These are phyloP conservation scores for Drosophila villosipedis DNA, from an alignment of 2,888 invertebrate species.

Conservation along the genomic window DNA sequence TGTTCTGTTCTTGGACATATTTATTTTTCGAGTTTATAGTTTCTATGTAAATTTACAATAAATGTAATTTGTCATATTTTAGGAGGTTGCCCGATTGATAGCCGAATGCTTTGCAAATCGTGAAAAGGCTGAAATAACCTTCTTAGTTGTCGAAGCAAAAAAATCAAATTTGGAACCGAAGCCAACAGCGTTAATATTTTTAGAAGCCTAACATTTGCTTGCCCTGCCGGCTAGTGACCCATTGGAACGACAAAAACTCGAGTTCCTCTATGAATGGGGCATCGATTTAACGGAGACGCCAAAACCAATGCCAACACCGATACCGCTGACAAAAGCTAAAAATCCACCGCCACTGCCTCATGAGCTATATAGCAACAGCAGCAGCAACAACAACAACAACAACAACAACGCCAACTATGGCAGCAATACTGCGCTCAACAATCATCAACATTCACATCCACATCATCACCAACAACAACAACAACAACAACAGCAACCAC, in stretches of 20 bases:
- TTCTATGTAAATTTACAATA: background rate
- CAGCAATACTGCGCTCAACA: conserved; percentile 59
- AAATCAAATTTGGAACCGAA: conserved; percentile 96
- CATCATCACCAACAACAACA: conserved; percentile 33
- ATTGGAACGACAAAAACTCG: conserved; percentile 83
- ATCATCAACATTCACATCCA: conserved; percentile 36
- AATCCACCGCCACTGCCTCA: conserved; percentile 86
- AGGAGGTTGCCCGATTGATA: conserved; percentile 95
- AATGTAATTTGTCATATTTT: conserved; percentile 7
- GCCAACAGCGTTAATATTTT: conserved; percentile 94
- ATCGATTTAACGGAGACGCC: conserved; percentile 85
- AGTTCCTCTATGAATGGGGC: conserved; percentile 84
- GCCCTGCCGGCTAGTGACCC: conserved; percentile 92
- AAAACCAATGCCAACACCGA: conserved; percentile 84
- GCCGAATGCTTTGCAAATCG: conserved; percentile 97
- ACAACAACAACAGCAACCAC: conserved; percentile 12
- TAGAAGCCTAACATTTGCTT: conserved; percentile 96
- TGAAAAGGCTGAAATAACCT: conserved; percentile 94
- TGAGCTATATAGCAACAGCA: conserved; percentile 59
- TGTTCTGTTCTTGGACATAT: background rate
- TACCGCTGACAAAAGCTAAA: conserved; percentile 84
- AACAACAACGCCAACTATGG: conserved; percentile 34
- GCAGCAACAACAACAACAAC: conserved; percentile 49
- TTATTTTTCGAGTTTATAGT: background rate
- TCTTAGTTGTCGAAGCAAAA: conserved; percentile 96